A percentile compares a stretch with the other conserved stretches of the same genome.
phyloP scores from a whole-genome alignment of 2,797 vertebrate species.

The Coreius guichenoti region DNA sequence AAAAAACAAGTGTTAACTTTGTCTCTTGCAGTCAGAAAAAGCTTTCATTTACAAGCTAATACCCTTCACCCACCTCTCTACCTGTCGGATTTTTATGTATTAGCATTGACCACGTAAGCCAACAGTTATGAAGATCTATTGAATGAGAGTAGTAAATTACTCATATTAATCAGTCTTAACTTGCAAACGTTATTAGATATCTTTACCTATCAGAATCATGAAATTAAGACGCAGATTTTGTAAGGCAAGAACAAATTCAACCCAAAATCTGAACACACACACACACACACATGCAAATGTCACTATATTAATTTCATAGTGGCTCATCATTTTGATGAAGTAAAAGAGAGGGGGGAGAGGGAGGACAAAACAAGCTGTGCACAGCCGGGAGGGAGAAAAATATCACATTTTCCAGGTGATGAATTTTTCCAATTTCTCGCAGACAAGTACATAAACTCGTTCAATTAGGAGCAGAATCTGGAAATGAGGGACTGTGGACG shows the following conservation, averaged over 20 bases:
- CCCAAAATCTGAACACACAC: constrained; percentile 4
- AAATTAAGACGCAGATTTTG: constrained; percentile 12
- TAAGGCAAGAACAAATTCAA: constrained; percentile 13
- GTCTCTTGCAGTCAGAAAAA: background rate
- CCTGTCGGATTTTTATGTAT: background rate
- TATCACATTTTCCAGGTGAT: constrained; percentile 95
- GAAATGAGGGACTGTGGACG: constrained; percentile 84
- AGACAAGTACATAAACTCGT: constrained; percentile 92
- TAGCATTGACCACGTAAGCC: background rate
- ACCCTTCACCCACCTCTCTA: background rate
- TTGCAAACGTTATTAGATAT: background rate
- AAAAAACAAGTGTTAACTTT: background rate
- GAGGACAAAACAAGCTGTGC: constrained; percentile 78
- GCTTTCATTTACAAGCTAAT: background rate
- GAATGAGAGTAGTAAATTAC: background rate
- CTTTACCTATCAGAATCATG: background rate
- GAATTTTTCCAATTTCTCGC: constrained; percentile 94
- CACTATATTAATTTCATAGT: constrained; percentile 86
- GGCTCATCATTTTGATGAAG: constrained; percentile 91
- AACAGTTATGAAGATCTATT: background rate
- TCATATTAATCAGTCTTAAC: background rate
- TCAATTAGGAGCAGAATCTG: constrained; percentile 86
- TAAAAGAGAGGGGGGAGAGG: constrained; percentile 64
- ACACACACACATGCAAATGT: constrained; percentile 56
- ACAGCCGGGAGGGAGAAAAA: constrained; percentile 87